Evolutionary conservation across 2,113 vertebrate species (phyloP), one percentile per base, ranked within the genome.

Genomic region (Oncorhynchus nerka): DNA sequence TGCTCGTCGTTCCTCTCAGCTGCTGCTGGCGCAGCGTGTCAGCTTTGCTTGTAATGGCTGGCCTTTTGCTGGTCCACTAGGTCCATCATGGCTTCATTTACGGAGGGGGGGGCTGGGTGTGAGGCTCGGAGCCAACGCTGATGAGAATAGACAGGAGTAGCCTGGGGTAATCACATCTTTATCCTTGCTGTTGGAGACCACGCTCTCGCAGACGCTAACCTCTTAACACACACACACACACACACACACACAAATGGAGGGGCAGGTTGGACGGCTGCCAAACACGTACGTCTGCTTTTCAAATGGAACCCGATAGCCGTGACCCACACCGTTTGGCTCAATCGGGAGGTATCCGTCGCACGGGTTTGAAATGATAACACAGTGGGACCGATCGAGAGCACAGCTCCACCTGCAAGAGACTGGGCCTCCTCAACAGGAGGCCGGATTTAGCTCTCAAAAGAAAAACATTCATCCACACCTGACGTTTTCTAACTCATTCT

Each of bases 81-180:
- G 51, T 55, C 16, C 72, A 71, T 26, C 68, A 67, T 69, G 24
- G 12, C n/a, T 64, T 65, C 11, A 73, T 82, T 80, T 76, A 72
- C 3, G 9, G 39, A 12, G 39, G 64, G 66, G 49, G 32, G 34
- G 34, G 34, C 5, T 45, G 39, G 68, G 72, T 5, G 4, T 26
- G 70, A 30, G 34, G 22, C 73, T 71, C 45, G 24, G 11, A 80
- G 79, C 48, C 75, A 68, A 81, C 78, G 13, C 70, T 84, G 83
- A 89, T 85, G 79, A 81, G 77, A 79, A 79, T 22, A 61, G 84
- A 87, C 87, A 86, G 55, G 72, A 88, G 82, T 68, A 81, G 82
- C 83, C 83, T 71, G 62, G 75, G 84, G 87, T 85, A 89, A 89
- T 89, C 78, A 80, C 70, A 1, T 86, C 87, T 87, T 87, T 77